Evolutionary conservation across 1,140 invertebrate species (phyloP), one percentile per base, ranked within the genome.

Genomic region (Zaprionus tsacasi): DNA sequence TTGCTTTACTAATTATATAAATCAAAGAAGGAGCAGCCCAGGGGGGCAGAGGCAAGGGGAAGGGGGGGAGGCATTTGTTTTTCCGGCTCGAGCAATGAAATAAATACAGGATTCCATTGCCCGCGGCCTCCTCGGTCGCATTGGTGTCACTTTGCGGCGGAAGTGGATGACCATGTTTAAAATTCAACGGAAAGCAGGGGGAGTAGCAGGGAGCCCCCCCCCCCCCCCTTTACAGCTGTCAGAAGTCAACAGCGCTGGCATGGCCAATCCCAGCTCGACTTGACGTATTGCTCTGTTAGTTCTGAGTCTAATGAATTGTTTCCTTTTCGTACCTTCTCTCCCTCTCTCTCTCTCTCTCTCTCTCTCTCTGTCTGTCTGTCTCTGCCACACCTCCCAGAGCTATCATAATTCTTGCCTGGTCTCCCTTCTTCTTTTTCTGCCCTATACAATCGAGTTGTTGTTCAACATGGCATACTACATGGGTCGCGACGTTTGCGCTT

Each of bases 91-190:
- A 33, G 56, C 72, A 85, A 89, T 85, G 85, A 85, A 89, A 89
- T 89, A 89, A 89, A 85, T 89, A 85, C 85, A 56, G 78, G 77
- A 89, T 85, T 79, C 77, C 79, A 79, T 38, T 35, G 85, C 85
- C 81, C 38, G 40, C 38, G 81, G 75, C 48, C 27, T 30, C 27
- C 27, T 38, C 25, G 79, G 45, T 50, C 45, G 17, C 85, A 85
- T 85, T 85, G 85, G 85, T 89, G 85, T 89, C 85, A 89, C 77
- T 81, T 78, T 89, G 85, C 63, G 85, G 85, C 85, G 85, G 85
- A 89, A 89, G 81, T 76, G 85, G 81, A 85, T 76, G 76, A 87
- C 81, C 83, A 89, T 88, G 80, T 89, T 88, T 80, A 72, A 75
- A 83, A 72, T 78, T 67, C 57, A 79, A 69, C 60, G 40, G n/a